Conservation (phyloP, 2,888 invertebrate species). For the Sacculina carcini region DNA sequence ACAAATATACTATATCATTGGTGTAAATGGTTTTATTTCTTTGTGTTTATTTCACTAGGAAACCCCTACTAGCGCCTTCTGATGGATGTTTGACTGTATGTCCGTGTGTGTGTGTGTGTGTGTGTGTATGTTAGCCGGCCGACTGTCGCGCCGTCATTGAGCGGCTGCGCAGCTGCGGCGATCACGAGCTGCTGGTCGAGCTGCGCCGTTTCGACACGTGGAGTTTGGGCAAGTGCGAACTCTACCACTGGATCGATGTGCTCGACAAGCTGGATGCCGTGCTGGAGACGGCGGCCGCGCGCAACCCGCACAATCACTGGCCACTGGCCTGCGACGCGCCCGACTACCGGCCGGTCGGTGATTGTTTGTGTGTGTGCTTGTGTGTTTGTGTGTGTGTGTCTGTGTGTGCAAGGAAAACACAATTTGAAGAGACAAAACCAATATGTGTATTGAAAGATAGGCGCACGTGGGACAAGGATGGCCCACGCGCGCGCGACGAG, state of each 20-base stretch:
- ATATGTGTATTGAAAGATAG: no score
- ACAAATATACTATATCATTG: no score
- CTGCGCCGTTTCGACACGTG: constrained; percentile 46
- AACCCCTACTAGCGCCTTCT: no score
- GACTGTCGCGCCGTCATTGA: constrained; percentile 20
- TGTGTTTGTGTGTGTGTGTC: background rate
- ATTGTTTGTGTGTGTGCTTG: background rate
- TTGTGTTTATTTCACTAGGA: no score
- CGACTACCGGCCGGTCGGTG: constrained; percentile 29
- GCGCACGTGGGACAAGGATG: no score
- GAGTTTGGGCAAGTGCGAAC: constrained; percentile 63
- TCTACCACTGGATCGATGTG: constrained; percentile 62
- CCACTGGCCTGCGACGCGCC: constrained; percentile 42
- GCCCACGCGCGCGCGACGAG: no score
- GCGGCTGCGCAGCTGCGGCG: constrained; percentile 27
- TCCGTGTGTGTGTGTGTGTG: no score
- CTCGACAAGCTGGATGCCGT: constrained; percentile 46
- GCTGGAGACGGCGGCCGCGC: constrained; percentile 41
- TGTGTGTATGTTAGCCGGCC: constrained; percentile 6
- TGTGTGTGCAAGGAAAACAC: no score
- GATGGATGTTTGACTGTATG: no score
- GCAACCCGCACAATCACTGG: constrained; percentile 34
- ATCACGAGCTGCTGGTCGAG: constrained; percentile 34
- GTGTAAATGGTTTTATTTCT: no score
- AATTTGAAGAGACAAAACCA: no score